Base-by-base conservation (phyloP, 2,113 vertebrate species). In the Mugil cephalus region DNA sequence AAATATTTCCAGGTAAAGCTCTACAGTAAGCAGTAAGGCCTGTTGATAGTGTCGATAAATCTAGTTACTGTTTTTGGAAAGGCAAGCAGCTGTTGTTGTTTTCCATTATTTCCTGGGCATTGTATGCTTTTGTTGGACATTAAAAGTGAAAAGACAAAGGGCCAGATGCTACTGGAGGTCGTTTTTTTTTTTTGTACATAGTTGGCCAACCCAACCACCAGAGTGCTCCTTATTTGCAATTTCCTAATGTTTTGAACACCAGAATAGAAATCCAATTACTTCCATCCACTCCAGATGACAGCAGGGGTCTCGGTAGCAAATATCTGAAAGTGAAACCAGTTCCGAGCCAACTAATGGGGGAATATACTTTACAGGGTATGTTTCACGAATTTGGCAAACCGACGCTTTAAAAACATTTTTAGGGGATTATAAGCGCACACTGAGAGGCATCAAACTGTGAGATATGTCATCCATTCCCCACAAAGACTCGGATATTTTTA, bases 401-500 rank as follows among this genome's bases (percentile, higher is more conserved):
- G 14, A 42, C 48, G 13, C 21, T 62, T 38, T 38, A 62, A 74
- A 30, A 45, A 48, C 64, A 35, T 59, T 67, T 69, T 64, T 50
- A 68, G 35, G 39, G 75, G 87, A 88, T 89, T 80, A 89, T 21
- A 48, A 59, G 39, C 24, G 61, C 80, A 64, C 77, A 48, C 24
- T 73, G 43, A 63, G 82, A 63, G 14, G 10, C 58, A 69, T 60
- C 68, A 74, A 69, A 74, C 69, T 74, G 69, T 79, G 63, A 81
- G 53, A 74, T 69, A 56, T 87, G 58, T 74, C 67, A 63, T 43
- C 72, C 21, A 0, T 18, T 72, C 40, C 35, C 19, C 46, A 76
- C 75, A 74, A 84, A 82, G 53, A 69, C 66, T 47, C 10, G 42
- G 84, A 82, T 76, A 77, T 90, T 79, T 82, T 82, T 67, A 79